Evolutionary conservation across 1,140 invertebrate genomes (phyloP), one percentile per base, ranked within the genome.

Genomic region (Paraescarpia echinospica): DNA sequence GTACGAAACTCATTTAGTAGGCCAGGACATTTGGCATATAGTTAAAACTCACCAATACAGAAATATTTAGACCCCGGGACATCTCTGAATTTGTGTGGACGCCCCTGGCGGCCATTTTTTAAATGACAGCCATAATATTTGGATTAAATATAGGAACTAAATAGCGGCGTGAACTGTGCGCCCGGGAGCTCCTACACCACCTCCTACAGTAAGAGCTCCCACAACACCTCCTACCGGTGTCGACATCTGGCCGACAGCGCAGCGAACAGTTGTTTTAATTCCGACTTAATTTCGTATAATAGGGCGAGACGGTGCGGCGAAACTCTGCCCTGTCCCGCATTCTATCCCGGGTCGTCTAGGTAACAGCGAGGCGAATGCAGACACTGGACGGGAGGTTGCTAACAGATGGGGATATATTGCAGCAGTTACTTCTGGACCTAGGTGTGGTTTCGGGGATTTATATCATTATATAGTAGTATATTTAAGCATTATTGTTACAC

Each of bases 251-350:
- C 59, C 27, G 9, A 77, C 59, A 2, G 59, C 59, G 8, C 27
- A 77, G 59, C 27, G 59, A 77, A 77, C 59, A 77, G 59, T 77
- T 77, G 59, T 77, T 77, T 77, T 77, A 77, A 77, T 77, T 77
- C 59, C 59, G 27, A 77, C 12, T 77, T 77, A 77, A 77, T 77
- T 77, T 77, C 59, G 59, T 77, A 18, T 77, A 77, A 77, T 77
- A 77, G 59, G 59, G 8, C 59, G 59, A 77, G 59, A 77, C 59
- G 27, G 59, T 41, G 59, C 59, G 59, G 18, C 27, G 22, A 77
- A 77, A 77, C 27, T 77, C 59, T 77, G 59, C 59, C 59, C 41
- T 18, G 59, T 77, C 59, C 59, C 59, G 59, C 14, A 77, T 77
- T 77, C 59, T 77, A 2, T 18, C 59, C 59, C 27, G 59, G 4